Evolutionary conservation across 1,140 invertebrate species (phyloP), one percentile per base, ranked within the genome.

Genomic region (Lasaia peninsularis): DNA sequence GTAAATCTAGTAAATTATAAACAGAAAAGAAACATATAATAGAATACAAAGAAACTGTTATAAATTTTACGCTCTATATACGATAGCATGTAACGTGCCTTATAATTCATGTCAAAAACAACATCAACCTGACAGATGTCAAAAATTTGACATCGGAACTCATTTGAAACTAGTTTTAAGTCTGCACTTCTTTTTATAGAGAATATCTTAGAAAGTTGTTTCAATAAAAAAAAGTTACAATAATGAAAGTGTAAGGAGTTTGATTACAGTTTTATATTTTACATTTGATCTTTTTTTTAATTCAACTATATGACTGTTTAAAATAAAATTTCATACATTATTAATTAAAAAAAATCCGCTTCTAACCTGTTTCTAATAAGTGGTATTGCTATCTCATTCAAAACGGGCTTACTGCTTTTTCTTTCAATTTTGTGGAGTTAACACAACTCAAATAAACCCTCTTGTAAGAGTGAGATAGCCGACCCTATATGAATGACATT

Each of bases 91-190:
- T 20, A 16, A 18, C 16, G 40, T 18, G 8, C 20, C 40, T 10
- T 11, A 44, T 44, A 18, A 44, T 20, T 28, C 24, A 4, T 6
- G 14, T 44, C 18, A 44, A 44, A 44, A 40, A 18, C 34, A 37
- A 37, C 40, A 44, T 44, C 18, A 10, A 44, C 40, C 20, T 44
- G 40, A 44, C 40, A 44, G 40, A 44, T 44, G 40, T 44, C 40
- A 44, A 44, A 20, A 20, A 16, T 14, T 44, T 44, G 40, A 44
- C 18, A 44, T 44, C 18, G 16, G 18, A 40, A 40, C 37, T 40
- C 37, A 16, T 16, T 40, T 14, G 10, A 40, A 44, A 44, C 40
- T 20, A 44, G 40, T 44, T 44, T 44, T 7, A 44, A 44, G 18
- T 16, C 12, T 44, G 40, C 40, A 44, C 9, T 16, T 44, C 40